Percentiles rank a stretch among this genome's conserved stretches.
These are phyloP conservation scores for Hedya salicella DNA, from an alignment of 2,888 invertebrate species.

Conservation along the genomic window DNA sequence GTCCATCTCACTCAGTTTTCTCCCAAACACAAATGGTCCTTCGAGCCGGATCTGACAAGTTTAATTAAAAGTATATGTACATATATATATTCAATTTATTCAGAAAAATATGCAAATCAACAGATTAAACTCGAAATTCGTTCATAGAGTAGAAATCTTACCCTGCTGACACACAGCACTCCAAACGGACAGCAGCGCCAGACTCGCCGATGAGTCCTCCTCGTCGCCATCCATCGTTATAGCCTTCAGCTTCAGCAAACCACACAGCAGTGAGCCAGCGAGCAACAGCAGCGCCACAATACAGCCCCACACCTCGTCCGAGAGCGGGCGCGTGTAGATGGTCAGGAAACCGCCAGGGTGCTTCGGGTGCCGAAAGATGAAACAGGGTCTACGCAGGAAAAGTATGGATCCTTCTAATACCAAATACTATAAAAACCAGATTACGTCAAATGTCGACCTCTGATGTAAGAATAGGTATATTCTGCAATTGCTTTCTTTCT, in stretches of 20 bases:
- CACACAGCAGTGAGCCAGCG: conserved; percentile 54
- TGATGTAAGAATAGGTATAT: too few species aligned
- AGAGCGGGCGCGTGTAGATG: conserved; percentile 87
- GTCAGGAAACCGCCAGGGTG: conserved; percentile 84
- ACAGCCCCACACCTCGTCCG: conserved; percentile 84
- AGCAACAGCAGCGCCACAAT: conserved; percentile 66
- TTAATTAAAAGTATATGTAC: too few species aligned
- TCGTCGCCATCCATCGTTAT: conserved; percentile 50
- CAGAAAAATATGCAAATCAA: too few species aligned
- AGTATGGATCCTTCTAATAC: background rate
- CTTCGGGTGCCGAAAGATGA: conserved; percentile 89
- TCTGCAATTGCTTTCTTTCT: too few species aligned
- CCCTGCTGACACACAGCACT: conserved; percentile 81
- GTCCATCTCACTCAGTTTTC: too few species aligned
- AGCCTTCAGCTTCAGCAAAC: conserved; percentile 58
- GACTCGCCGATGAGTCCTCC: conserved; percentile 73
- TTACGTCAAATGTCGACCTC: too few species aligned
- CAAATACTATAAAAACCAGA: too few species aligned
- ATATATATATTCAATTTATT: too few species aligned
- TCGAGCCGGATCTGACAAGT: too few species aligned
- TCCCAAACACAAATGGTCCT: too few species aligned
- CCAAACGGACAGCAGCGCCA: conserved; percentile 74
- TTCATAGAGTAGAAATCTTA: conserved; percentile 45
- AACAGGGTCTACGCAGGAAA: conserved; percentile 79
- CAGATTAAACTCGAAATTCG: too few species aligned